Percentiles rank a stretch among this genome's conserved stretches.
These are phyloP conservation scores for Rhinogobius similis DNA, from an alignment of 2,113 vertebrate genomes.

Conservation along the genomic window DNA sequence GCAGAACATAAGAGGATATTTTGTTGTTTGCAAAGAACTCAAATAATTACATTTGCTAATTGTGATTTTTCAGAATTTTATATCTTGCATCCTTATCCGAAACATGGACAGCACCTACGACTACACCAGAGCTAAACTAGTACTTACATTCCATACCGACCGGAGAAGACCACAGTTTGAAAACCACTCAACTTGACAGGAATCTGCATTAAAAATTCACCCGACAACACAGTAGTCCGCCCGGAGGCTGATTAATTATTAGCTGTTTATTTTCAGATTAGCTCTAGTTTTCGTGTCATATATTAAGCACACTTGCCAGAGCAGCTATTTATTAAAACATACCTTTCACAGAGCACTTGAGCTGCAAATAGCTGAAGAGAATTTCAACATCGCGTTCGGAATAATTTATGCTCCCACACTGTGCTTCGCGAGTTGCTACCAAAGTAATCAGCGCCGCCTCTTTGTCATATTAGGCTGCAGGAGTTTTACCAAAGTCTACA, in stretches of 20 bases:
- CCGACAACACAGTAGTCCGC: not conserved
- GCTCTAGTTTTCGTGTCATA: not conserved
- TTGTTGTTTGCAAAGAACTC: no score
- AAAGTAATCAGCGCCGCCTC: not conserved
- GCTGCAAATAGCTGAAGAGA: constrained; percentile 3
- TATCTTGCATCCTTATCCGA: no score
- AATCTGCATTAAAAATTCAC: not conserved
- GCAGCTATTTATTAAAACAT: constrained; percentile 1
- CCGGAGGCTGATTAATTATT: not conserved
- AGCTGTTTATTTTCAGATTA: not conserved
- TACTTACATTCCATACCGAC: not conserved
- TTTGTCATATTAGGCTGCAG: not conserved
- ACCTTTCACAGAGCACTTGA: constrained; percentile 1
- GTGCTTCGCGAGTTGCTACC: not conserved
- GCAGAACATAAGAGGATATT: no score
- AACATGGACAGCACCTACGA: no score
- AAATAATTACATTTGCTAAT: no score
- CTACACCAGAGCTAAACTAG: not conserved
- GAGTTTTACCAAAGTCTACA: not conserved
- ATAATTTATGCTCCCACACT: not conserved
- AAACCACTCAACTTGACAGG: not conserved
- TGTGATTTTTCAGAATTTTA: no score
- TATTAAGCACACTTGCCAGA: not conserved
- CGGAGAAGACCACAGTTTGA: not conserved
- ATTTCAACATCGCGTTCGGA: constrained; percentile 1